Evolutionary conservation across 2,888 invertebrate species (phyloP), one percentile per base, ranked within the genome.

Genomic region (Rhodophaea formosa): DNA sequence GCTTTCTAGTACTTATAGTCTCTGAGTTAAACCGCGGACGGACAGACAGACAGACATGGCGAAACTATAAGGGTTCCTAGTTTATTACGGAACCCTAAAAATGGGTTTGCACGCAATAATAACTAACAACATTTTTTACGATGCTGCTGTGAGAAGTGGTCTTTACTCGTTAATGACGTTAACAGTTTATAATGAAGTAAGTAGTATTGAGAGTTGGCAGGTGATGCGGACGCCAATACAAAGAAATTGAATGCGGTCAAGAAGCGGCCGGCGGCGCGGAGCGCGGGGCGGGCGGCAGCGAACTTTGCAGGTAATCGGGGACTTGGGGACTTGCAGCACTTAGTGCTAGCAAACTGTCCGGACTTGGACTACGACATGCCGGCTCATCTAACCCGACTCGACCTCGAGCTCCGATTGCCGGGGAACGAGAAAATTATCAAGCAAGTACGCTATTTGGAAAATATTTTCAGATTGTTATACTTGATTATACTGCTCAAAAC

Each of bases 181-280:
- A 8, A 15, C 17, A 56, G 12, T 45, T 52, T 39, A 46, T 30
- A 46, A 47, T 42, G 35, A 35, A 35, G 35, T 43, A 44, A 53
- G 8, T 10, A 8, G 14, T 43, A 53, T 43, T 17, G 3, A 43
- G 15, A 44, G 23, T 44, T 44, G 29, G 44, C 44, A 53, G 29
- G 30, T 15, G 39, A n/a, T 10, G 14, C 39, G 52, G 12, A 6
- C 16, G 32, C 56, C 45, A 10, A 46, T n/a, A 14, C 29, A 62
- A 64, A 64, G 60, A 63, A 66, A 67, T 64, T 59, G 58, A 65
- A 65, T 62, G 62, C 58, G 58, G 56, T 59, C 16, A 8, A 58
- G 60, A 35, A 6, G 23, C 23, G 23, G 23, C 23, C 23, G 23
- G 23, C 7, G 35, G 8, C 32, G 7, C 7, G 7, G 1, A 32